A percentile compares a stretch with the other conserved stretches of the same genome.
phyloP scores from a whole-genome alignment of 2,797 vertebrate species.

The Acipenser ruthenus region DNA sequence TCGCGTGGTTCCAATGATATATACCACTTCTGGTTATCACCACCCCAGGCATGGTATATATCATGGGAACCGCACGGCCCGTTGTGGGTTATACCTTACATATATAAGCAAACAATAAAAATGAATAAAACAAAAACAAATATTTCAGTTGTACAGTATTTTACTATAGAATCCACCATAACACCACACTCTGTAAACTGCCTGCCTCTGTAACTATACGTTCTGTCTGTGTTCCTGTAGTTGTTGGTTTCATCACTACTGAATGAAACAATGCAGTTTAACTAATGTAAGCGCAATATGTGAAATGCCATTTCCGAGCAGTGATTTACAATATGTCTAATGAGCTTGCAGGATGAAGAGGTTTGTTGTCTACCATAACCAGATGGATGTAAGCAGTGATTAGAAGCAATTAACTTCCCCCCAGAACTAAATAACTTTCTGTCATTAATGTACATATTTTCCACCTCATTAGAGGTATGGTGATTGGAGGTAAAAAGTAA shows the following conservation, averaged over 20 bases:
- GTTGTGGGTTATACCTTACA: too few relatives aligned
- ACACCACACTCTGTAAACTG: background rate
- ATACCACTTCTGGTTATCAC: too few relatives aligned
- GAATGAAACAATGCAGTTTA: constrained; percentile 35
- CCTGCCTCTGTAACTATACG: background rate
- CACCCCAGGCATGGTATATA: too few relatives aligned
- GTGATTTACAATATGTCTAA: constrained; percentile 76
- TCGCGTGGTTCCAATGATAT: too few relatives aligned
- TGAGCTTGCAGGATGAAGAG: constrained; percentile 76
- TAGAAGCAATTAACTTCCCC: constrained; percentile 86
- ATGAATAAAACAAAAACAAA: too few relatives aligned
- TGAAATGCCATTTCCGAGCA: constrained; percentile 48
- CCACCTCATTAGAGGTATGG: constrained; percentile 71
- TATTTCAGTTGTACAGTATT: too few relatives aligned
- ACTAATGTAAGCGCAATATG: constrained; percentile 57
- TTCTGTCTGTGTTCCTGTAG: background rate
- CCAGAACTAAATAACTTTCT: constrained; percentile 86
- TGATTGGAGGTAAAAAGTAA: constrained; percentile 51
- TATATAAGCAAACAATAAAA: too few relatives aligned
- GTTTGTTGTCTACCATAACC: constrained; percentile 84
- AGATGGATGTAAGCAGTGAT: constrained; percentile 88
- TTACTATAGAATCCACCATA: too few relatives aligned
- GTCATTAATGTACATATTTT: constrained; percentile 81
- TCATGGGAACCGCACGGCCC: too few relatives aligned
- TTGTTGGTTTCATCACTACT: background rate